Evolutionary conservation across 2,113 vertebrate genomes (phyloP).

Genomic region (Puffinus mauretanicus): DNA sequence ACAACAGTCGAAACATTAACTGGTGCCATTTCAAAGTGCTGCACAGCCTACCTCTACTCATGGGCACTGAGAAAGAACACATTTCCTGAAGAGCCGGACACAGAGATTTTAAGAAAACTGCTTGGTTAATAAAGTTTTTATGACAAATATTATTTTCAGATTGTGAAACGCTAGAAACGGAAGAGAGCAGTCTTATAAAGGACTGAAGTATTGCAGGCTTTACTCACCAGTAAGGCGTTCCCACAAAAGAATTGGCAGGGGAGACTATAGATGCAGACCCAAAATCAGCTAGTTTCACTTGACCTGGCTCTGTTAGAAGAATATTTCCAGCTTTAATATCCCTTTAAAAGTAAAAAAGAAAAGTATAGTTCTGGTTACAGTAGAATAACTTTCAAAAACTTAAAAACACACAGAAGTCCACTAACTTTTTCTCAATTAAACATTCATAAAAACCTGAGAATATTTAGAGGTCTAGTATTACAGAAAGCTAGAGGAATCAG

Average conservation of each 20-base stretch:
- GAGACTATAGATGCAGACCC: conserved; percentile 97
- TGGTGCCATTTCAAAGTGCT: neutral
- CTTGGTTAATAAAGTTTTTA: neutral
- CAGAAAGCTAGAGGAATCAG: neutral
- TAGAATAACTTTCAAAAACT: neutral
- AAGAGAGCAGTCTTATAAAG: neutral
- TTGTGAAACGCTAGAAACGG: neutral
- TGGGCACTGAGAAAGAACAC: neutral
- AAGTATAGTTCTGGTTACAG: neutral
- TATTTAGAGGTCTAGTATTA: neutral
- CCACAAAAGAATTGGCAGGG: conserved; percentile 98
- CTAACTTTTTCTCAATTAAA: neutral
- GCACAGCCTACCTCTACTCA: neutral
- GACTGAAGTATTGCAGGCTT: neutral
- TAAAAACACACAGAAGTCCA: neutral
- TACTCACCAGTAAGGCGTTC: conserved; percentile 97
- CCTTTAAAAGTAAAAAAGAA: conserved; percentile 69
- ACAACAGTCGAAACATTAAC: neutral
- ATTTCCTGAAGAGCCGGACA: neutral
- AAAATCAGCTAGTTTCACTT: conserved; percentile 98
- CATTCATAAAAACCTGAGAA: neutral
- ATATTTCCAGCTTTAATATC: conserved; percentile 99
- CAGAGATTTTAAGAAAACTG: neutral
- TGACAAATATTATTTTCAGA: neutral
- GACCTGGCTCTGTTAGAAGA: conserved; percentile 96